Evolutionary conservation across 2,113 vertebrate genomes (phyloP).

Genomic region (Balaeniceps rex): DNA sequence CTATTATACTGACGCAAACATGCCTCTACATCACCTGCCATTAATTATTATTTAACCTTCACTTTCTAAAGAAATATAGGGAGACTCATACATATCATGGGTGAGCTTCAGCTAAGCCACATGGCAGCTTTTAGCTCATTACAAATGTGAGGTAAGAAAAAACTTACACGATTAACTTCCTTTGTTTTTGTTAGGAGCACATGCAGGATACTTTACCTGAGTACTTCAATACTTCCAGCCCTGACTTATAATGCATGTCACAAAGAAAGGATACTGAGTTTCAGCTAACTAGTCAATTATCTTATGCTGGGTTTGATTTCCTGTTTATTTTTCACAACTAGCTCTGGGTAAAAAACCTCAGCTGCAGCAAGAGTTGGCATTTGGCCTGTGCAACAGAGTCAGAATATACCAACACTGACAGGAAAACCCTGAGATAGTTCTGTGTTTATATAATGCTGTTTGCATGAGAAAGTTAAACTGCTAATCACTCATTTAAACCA

Average conservation of each 20-base stretch:
- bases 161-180: not conserved
- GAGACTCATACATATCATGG: not conserved
- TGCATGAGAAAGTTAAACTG: not conserved
- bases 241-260: not conserved
- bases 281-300: not conserved
- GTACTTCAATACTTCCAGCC: not conserved
- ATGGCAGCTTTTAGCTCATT: not conserved
- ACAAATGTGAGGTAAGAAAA: not conserved
- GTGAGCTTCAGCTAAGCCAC: not conserved
- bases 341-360: not conserved
- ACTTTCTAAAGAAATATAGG: not conserved
- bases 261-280: not conserved
- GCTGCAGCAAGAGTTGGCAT: not conserved
- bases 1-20: not conserved
- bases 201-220: not conserved
- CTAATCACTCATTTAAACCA: not conserved
- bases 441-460: not conserved
- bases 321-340: not conserved
- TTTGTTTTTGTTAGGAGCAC: not conserved
- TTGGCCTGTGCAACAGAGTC: not conserved
- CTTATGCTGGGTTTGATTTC: not conserved
- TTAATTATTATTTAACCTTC: not conserved
- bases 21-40: not conserved
- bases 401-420: not conserved
- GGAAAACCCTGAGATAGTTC: not conserved